A percentile compares a stretch with the other conserved stretches of the same genome.
Conservation (phyloP, 1,140 invertebrate species). For the Zaprionus taronus region DNA sequence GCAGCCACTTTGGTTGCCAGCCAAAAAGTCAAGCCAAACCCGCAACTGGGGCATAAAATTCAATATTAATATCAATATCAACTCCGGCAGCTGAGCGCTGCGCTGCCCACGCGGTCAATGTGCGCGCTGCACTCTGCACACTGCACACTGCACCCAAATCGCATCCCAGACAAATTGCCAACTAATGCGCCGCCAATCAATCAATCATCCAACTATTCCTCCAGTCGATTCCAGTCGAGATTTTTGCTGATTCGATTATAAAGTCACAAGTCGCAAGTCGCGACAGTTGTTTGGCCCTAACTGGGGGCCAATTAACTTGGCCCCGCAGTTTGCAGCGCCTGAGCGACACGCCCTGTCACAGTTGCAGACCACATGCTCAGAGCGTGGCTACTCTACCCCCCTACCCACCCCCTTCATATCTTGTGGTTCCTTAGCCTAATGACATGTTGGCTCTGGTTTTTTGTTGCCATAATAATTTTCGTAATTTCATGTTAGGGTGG, state of each 20-base stretch:
- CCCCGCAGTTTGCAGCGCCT: conserved; percentile 8
- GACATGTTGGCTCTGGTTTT: conserved; percentile 50
- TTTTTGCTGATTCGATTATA: conserved; percentile 53
- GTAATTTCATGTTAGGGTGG: conserved; percentile 73
- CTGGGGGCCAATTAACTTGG: conserved; percentile 56
- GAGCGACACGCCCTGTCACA: conserved; percentile 16
- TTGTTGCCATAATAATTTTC: conserved; percentile 58
- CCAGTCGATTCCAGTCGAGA: neutral
- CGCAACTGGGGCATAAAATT: conserved; percentile 38
- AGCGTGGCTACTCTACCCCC: neutral
- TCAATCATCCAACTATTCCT: conserved; percentile 53
- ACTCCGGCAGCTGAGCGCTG: neutral
- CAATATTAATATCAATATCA: conserved; percentile 54
- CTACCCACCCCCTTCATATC: neutral
- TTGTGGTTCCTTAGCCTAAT: conserved; percentile 62
- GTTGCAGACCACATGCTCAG: conserved; percentile 19
- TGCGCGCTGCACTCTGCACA: neutral
- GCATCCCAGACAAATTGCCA: conserved; percentile 48
- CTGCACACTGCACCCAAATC: conserved; percentile 48
- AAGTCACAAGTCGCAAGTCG: conserved; percentile 34
- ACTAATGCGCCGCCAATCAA: conserved; percentile 49
- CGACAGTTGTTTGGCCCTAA: conserved; percentile 34
- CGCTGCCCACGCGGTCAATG: conserved; percentile 29
- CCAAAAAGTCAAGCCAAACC: conserved; percentile 28
- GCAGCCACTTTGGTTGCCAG: conserved; percentile 11